Base-by-base conservation (phyloP, 2,888 invertebrate species). In the Machimus atricapillus region DNA sequence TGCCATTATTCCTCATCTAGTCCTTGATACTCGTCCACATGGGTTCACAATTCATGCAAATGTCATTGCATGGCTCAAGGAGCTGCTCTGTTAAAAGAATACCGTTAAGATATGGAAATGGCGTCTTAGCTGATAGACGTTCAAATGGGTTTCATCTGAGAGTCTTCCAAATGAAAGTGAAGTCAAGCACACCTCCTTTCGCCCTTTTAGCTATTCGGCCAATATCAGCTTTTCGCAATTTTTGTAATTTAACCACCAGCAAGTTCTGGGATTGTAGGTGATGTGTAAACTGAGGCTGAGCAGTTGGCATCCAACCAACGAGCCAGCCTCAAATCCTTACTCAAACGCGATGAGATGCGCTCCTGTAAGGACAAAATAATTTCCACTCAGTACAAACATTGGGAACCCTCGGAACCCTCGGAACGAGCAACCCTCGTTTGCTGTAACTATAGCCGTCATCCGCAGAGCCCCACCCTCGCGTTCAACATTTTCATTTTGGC, bases 31-130 rank as follows among this genome's bases (percentile, higher is more conserved):
- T 85, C 31, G 73, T 58, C 87, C 88, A 88, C 88, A 88, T 88
- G 88, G 85, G 83, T 88, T 87, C 88, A 86, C 88, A 87, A 88
- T 88, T 88, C 88, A 88, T 88, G 88, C 86, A 87, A 88, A 88
- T 87, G 66, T 76, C 85, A 81, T 81, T 85, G 78, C 79, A 81
- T 76, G 46, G 58, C 46, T 87, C 52, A 79, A 88, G 81, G 74
- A 74, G 73, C 85, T 31, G 52, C 31, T 74, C 52, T 73, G 85
- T 76, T 76, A 37, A 76, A 85, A 85, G 85, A 74, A 73, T 27
- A 27, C 78, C 46, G 78, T 43, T 86, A 79, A 87, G 85, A 87
- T 85, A 88, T 87, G 88, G 88, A 88, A 87, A 88, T 88, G 46
- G 7, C 31, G 74, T 66, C 66, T 66, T 23, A 58, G 43, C 43